Conservation (phyloP, 2,113 vertebrate genomes). For the Dipodomys ordii region DNA sequence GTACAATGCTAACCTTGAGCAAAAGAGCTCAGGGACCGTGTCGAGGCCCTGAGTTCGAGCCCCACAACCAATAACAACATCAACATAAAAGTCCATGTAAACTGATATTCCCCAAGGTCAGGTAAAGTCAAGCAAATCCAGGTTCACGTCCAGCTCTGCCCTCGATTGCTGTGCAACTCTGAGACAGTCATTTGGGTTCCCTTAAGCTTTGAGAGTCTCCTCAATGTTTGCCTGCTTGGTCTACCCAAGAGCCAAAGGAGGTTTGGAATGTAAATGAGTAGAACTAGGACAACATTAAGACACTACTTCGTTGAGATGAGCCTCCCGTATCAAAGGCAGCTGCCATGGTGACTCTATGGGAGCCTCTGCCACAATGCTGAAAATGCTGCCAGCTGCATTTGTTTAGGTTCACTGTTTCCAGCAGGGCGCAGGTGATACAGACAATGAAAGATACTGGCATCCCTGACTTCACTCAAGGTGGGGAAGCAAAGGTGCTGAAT, state of each 20-base stretch:
- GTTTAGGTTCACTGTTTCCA: constrained; percentile 40
- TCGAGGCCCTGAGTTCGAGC: too few species aligned
- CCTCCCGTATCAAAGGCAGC: constrained; percentile 8
- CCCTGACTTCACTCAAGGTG: neutral
- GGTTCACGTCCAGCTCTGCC: constrained; percentile 37
- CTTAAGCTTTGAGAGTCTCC: constrained; percentile 1
- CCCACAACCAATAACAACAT: too few species aligned
- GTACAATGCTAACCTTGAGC: too few species aligned
- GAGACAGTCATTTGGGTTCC: neutral
- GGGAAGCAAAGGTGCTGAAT: constrained; percentile 19
- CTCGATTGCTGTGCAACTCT: neutral
- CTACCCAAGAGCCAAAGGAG: neutral
- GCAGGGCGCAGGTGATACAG: neutral
- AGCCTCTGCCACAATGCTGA: neutral
- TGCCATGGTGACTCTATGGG: constrained; percentile 12
- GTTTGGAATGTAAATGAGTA: constrained; percentile 23
- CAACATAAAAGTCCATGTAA: neutral
- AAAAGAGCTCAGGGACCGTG: too few species aligned
- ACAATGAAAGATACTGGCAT: neutral
- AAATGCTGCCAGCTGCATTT: neutral
- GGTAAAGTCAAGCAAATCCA: neutral
- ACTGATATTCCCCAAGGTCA: neutral
- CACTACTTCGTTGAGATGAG: neutral
- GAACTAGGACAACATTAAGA: neutral
- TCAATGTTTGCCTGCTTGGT: neutral